Base-by-base conservation (phyloP, 2,797 vertebrate species). In the Pseudomugil tenellus region DNA sequence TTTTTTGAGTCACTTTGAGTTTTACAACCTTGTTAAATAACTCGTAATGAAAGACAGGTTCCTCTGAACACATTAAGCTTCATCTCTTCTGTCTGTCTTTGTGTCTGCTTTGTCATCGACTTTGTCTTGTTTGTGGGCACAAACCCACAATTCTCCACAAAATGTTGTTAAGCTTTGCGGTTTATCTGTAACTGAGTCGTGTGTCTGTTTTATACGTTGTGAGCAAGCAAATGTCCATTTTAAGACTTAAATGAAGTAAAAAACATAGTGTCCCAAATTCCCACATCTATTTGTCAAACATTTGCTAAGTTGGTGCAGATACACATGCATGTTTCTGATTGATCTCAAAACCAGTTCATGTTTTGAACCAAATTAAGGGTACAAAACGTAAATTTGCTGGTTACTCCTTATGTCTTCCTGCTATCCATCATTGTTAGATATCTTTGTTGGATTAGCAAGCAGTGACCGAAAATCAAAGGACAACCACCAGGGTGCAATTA, bases 401-500 rank as follows among this genome's bases (percentile, higher is more conserved):
- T 79, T 80, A 62, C 80, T 83, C 70, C 72, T 55, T 58, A 63
- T 64, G 65, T 74, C 70, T 79, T 75, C 37, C 75, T 61, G 81
- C 73, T 62, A 79, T 89, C 81, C 78, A 88, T 87, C 80, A 86
- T 80, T 58, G 77, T 67, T 23, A 58, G 67, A 84, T 77, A 76
- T 58, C 68, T 56, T 62, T 77, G 84, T 70, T 71, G 73, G 73
- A 83, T 86, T 87, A 82, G 49, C 51, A 62, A 72, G 74, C 46
- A 61, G 68, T 63, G 70, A 82, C 49, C 39, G 1, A 48, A 57
- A 78, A 80, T 83, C 65, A 85, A 89, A 89, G 78, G 46, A 69
- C 60, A 73, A 70, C 58, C 84, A 89, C 85, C 88, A 86, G 83
- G 83, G 61, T 78, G 70, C 77, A 86, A 82, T 90, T 90, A 89